Evolutionary conservation across 1,140 invertebrate genomes (phyloP).

Genomic region (Pantala flavescens): DNA sequence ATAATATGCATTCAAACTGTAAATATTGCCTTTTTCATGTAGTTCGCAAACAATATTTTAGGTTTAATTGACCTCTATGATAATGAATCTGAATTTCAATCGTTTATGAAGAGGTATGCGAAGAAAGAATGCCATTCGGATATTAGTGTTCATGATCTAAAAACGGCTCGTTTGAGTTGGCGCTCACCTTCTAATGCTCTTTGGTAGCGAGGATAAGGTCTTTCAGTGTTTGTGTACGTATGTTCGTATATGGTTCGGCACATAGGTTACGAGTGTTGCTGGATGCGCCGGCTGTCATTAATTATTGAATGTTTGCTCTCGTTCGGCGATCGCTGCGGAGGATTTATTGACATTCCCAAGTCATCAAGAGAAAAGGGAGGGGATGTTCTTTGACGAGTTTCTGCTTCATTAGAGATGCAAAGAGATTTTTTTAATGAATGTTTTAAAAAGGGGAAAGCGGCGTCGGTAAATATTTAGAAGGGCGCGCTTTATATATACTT

Average conservation of each 20-base stretch:
- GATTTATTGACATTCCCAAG: conserved; percentile 9
- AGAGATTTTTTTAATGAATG: not conserved
- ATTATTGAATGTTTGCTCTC: conserved; percentile 7
- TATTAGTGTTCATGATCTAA: too few relatives aligned
- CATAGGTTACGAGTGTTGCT: conserved; percentile 1
- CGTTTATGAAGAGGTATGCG: too few relatives aligned
- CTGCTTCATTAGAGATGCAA: not conserved
- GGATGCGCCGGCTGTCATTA: not conserved
- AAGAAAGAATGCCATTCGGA: too few relatives aligned
- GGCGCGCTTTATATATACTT: too few relatives aligned
- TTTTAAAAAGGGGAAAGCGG: not conserved
- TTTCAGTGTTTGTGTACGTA: not conserved
- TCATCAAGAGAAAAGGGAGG: conserved; percentile 3
- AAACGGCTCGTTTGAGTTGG: not conserved
- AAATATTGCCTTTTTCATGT: too few relatives aligned
- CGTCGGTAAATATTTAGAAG: not conserved
- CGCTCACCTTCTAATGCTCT: not conserved
- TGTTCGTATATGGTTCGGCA: not conserved
- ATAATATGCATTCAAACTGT: too few relatives aligned
- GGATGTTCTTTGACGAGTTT: not conserved
- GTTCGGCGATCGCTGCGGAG: not conserved
- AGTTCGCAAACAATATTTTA: too few relatives aligned
- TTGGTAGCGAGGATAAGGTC: not conserved
- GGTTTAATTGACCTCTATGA: too few relatives aligned
- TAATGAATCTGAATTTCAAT: too few relatives aligned